These are phyloP conservation scores for Marcusenius ussheri DNA, from an alignment of 2,113 vertebrate genomes.

Conservation along the genomic window DNA sequence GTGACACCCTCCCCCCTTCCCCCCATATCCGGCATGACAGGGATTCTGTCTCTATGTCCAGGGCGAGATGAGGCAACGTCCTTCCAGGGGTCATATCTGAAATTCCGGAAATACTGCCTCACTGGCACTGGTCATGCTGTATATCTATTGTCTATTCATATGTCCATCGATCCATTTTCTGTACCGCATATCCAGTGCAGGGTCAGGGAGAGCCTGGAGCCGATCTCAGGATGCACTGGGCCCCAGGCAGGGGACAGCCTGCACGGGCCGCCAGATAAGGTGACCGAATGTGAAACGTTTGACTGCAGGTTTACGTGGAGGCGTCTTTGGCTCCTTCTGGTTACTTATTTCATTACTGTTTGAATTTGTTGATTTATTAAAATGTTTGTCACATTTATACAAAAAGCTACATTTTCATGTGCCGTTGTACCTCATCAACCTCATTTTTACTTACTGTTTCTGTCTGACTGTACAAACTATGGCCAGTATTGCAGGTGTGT, in stretches of 20 bases:
- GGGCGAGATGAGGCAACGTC: background rate
- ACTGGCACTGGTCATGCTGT: background rate
- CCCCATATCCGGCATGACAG: background rate
- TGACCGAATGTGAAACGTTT: background rate
- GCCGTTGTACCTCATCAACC: background rate
- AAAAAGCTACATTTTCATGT: background rate
- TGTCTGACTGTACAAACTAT: background rate
- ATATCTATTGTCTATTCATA: background rate
- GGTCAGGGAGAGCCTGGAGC: background rate
- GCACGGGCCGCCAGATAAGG: background rate
- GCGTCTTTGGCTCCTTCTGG: background rate
- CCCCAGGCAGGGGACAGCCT: background rate
- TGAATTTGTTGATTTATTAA: background rate
- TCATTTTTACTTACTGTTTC: background rate
- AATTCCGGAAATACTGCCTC: background rate
- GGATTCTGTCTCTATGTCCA: background rate
- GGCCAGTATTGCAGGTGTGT: background rate
- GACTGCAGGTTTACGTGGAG: background rate
- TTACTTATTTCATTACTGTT: background rate
- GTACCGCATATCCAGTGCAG: background rate
- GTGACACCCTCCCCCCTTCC: too few species aligned
- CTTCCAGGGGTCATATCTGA: background rate
- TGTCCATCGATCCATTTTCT: background rate
- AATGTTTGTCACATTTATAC: background rate
- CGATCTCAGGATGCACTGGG: background rate